phyloP scores from a whole-genome alignment of 2,888 invertebrate species.

The Cryptocheilus praepositus region DNA sequence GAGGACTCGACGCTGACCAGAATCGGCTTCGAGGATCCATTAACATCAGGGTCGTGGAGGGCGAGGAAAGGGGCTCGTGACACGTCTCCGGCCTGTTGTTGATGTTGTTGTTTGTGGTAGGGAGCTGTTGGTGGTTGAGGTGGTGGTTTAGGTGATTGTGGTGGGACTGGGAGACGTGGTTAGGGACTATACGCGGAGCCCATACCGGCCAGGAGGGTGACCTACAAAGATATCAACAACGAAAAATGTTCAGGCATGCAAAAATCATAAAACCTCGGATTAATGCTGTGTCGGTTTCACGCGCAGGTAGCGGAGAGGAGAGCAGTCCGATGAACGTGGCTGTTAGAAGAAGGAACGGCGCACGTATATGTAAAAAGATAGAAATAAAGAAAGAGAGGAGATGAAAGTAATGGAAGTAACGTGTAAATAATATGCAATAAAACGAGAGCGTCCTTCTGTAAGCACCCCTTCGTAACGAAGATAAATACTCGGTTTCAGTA shows the following conservation, averaged over 20 bases:
- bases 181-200: slow-evolving; percentile 73
- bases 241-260: slow-evolving; percentile 75
- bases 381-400: not conserved
- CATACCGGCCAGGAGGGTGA: slow-evolving; percentile 80
- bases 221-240: slow-evolving; percentile 76
- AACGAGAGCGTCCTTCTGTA: not conserved
- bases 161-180: slow-evolving; percentile 65
- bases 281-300: slow-evolving; percentile 9
- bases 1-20: slow-evolving; percentile 62
- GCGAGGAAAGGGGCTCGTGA: slow-evolving; percentile 57
- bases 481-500: too few species aligned
- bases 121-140: slow-evolving; percentile 23
- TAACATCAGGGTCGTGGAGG: slow-evolving; percentile 62
- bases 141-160: slow-evolving; percentile 28
- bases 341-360: slow-evolving; percentile 24
- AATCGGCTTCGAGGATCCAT: slow-evolving; percentile 64
- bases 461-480: too few species aligned
- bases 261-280: slow-evolving; percentile 60
- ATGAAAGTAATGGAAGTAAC: not conserved
- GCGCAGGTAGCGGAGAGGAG: slow-evolving; percentile 9
- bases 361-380: not conserved
- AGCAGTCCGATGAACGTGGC: slow-evolving; percentile 17
- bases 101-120: not conserved
- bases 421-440: too few species aligned
- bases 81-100: slow-evolving; percentile 22